A percentile compares a stretch with the other conserved stretches of the same genome.
Evolutionary conservation across 2,888 invertebrate species (phyloP).

Genomic region (Yponomeuta malinellus): DNA sequence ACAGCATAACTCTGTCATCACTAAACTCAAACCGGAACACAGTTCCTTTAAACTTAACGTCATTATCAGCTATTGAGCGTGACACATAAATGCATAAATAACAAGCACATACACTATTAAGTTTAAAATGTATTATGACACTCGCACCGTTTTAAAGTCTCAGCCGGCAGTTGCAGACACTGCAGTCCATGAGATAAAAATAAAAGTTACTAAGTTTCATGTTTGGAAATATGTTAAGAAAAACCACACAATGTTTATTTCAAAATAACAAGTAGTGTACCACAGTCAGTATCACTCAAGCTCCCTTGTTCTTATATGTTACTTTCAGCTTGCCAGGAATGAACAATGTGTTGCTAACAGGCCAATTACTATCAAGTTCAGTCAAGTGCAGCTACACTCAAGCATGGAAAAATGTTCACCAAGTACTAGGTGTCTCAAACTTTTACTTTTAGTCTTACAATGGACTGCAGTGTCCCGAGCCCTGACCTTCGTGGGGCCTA

Average conservation of each 20-base stretch:
- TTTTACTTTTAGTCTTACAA: background rate
- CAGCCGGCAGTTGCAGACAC: background rate
- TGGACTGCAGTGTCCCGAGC: background rate
- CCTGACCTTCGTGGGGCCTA: background rate
- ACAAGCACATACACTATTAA: constrained; percentile 4
- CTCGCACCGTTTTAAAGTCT: constrained; percentile 7
- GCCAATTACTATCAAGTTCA: no score
- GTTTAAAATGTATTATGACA: constrained; percentile 7
- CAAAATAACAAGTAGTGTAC: no score
- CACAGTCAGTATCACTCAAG: no score
- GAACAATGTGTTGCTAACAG: no score
- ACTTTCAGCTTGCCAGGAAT: no score
- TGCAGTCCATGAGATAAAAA: constrained; percentile 19
- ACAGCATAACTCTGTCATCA: background rate
- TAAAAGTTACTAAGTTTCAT: background rate
- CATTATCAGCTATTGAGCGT: background rate
- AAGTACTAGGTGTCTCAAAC: background rate
- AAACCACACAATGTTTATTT: no score
- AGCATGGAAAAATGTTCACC: background rate
- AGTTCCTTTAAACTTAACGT: background rate
- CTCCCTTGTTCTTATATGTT: no score
- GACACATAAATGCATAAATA: constrained; percentile 9
- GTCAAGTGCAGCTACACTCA: no score
- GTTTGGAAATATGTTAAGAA: no score
- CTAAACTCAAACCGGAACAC: background rate